Evolutionary conservation across 1,140 invertebrate species (phyloP).

Genomic region (Adoxophyes honmai): DNA sequence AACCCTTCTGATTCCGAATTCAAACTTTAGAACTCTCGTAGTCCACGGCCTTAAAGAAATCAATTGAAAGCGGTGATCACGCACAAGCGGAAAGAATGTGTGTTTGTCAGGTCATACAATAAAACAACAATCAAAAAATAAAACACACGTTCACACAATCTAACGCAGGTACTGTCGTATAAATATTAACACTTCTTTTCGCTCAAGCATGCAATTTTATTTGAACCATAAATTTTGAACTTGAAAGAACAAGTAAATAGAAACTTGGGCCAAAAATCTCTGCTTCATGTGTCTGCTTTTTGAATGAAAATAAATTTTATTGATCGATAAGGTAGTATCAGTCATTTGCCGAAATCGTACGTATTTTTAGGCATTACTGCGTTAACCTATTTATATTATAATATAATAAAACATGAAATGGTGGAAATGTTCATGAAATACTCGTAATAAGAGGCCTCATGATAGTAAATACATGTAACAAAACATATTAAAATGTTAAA

Average conservation of each 20-base stretch:
- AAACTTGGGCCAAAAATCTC: no score
- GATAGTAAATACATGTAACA: no score
- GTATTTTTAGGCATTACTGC: no score
- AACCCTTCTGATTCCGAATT: neutral
- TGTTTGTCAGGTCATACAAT: conserved; percentile 57
- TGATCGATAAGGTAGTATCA: no score
- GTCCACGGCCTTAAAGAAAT: conserved; percentile 34
- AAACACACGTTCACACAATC: conserved; percentile 64
- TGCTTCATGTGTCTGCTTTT: no score
- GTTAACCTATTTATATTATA: no score
- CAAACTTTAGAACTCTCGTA: conserved; percentile 1
- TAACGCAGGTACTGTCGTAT: conserved; percentile 40
- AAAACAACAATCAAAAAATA: conserved; percentile 58
- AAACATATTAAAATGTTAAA: no score
- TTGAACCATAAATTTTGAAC: conserved; percentile 47
- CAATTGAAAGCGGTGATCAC: conserved; percentile 70
- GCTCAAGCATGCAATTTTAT: conserved; percentile 66
- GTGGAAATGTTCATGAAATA: no score
- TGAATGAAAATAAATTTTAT: no score
- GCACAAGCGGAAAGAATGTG: conserved; percentile 74
- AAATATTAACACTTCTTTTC: conserved; percentile 69
- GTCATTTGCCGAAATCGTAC: no score
- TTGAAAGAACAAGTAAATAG: neutral
- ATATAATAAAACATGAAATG: no score
- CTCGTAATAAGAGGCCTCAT: no score